These are phyloP conservation scores for Alligator mississippiensis DNA, from an alignment of 2,113 vertebrate genomes.

Conservation along the genomic window DNA sequence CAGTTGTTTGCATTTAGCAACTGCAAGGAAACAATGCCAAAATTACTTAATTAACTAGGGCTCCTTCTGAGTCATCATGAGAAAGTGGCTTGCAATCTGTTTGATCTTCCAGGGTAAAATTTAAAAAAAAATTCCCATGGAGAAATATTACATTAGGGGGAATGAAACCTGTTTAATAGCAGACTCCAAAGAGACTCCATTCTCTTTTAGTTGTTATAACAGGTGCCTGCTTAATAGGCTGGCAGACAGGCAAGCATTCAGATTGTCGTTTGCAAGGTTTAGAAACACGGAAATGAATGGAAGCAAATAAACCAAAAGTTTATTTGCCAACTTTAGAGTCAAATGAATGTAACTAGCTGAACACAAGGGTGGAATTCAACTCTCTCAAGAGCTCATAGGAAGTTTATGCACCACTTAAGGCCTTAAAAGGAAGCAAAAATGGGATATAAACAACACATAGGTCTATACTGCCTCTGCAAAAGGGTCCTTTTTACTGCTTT, in stretches of 20 bases:
- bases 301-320: conserved; percentile 20
- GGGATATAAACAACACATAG: background rate
- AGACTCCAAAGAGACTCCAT: conserved; percentile 64
- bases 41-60: conserved; percentile 63
- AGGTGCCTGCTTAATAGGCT: conserved; percentile 16
- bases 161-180: conserved; percentile 58
- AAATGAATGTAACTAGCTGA: background rate
- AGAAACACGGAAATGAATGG: background rate
- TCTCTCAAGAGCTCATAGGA: background rate
- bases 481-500: background rate
- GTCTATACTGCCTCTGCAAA: background rate
- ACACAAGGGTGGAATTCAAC: background rate
- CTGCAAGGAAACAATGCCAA: conserved; percentile 50
- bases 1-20: conserved; percentile 37
- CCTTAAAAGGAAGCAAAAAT: background rate
- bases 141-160: conserved; percentile 59
- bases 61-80: conserved; percentile 63
- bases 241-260: conserved; percentile 33
- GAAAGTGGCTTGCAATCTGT: conserved; percentile 54
- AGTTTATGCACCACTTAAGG: background rate
- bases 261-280: conserved; percentile 31
- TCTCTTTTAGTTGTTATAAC: conserved; percentile 53
- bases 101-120: conserved; percentile 32
- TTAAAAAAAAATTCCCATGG: conserved; percentile 34
- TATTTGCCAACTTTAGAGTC: background rate